phyloP scores from a whole-genome alignment of 2,797 vertebrate species.

The Myiotriccus ornatus region DNA sequence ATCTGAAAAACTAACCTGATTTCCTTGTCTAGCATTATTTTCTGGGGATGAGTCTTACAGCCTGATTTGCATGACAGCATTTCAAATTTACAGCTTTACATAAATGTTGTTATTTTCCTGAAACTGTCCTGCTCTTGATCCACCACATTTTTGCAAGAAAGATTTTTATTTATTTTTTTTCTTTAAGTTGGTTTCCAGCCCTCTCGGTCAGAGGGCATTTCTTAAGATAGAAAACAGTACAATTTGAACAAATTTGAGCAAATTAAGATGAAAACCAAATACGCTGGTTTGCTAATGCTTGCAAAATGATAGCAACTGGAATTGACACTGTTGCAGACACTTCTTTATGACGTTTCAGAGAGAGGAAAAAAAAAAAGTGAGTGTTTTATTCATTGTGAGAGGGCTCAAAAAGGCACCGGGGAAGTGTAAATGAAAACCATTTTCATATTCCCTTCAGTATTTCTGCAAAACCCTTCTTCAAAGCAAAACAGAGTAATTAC shows the following conservation, averaged over 20 bases:
- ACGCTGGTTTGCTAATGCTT: not conserved
- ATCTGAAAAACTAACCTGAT: not conserved
- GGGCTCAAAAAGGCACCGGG: not conserved
- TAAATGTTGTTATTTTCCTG: not conserved
- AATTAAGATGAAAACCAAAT: constrained; percentile 8
- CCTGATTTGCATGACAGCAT: not conserved
- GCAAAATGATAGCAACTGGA: not conserved
- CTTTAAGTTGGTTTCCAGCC: not conserved
- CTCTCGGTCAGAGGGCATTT: not conserved
- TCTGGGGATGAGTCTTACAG: not conserved
- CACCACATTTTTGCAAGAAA: not conserved
- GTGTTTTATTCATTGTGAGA: constrained; percentile 18
- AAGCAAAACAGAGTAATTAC: not conserved
- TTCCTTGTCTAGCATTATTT: not conserved
- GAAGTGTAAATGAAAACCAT: constrained; percentile 23
- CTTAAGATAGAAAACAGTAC: not conserved
- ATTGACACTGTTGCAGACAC: not conserved
- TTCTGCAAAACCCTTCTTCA: not conserved
- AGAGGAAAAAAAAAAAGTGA: not conserved
- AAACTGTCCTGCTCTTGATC: not conserved
- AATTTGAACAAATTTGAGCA: not conserved
- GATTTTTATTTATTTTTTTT: not conserved
- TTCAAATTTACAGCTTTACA: not conserved
- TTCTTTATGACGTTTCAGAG: not conserved
- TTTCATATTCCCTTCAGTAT: constrained; percentile 9